A percentile compares a stretch with the other conserved stretches of the same genome.
Evolutionary conservation across 1,140 invertebrate species (phyloP).

Genomic region (Bicyclus anynana): DNA sequence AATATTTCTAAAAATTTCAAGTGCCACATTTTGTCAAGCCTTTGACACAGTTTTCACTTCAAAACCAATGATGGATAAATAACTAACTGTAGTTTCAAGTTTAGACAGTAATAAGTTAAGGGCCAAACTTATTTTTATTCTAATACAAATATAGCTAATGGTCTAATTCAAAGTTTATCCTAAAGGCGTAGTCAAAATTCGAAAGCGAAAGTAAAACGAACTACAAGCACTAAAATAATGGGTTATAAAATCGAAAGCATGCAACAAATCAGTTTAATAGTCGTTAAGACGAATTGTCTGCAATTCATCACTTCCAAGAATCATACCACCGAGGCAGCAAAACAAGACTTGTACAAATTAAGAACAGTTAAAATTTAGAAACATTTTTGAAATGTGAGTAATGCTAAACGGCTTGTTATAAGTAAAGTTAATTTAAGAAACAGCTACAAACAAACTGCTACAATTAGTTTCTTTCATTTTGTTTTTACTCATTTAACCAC

Average conservation of each 20-base stretch:
- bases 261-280: slow-evolving; percentile 49
- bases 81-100: no score
- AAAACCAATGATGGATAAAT: no score
- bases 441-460: not conserved
- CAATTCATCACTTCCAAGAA: slow-evolving; percentile 38
- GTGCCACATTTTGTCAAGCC: no score
- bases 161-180: slow-evolving; percentile 8
- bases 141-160: not conserved
- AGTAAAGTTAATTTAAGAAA: not conserved
- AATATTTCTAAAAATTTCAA: no score
- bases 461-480: not conserved
- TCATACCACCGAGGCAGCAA: not conserved
- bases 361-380: not conserved
- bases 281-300: slow-evolving; percentile 31
- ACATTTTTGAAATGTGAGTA: not conserved
- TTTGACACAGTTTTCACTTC: no score
- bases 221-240: slow-evolving; percentile 44
- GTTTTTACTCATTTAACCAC: not conserved
- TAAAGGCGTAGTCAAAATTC: slow-evolving; percentile 16
- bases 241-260: slow-evolving; percentile 48
- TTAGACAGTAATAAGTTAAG: no score
- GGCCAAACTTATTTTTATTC: no score
- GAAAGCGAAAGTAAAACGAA: slow-evolving; percentile 29
- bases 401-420: not conserved
- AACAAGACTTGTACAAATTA: slow-evolving; percentile 5